These are phyloP conservation scores for Lepidocyrtinus sp. DNA, from an alignment of 2,888 invertebrate species.

Conservation along the genomic window DNA sequence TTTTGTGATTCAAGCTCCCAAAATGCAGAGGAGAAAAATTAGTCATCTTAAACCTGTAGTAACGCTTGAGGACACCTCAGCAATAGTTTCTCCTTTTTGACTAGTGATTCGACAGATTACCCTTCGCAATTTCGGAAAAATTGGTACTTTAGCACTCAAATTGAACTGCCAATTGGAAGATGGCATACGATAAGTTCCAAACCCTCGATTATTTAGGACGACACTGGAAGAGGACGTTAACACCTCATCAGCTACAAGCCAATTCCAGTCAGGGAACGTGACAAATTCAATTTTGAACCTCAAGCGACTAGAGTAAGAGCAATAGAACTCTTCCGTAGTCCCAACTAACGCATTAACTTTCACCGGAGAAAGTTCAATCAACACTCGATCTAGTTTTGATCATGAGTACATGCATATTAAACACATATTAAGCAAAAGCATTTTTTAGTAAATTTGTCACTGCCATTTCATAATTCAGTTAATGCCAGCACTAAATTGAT, in stretches of 20 bases:
- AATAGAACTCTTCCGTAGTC: constrained; percentile 73
- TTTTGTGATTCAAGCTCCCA: not conserved
- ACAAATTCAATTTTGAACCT: constrained; percentile 73
- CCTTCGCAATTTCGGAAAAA: constrained; percentile 71
- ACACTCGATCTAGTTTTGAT: constrained; percentile 72
- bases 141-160: constrained; percentile 62
- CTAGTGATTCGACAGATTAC: constrained; percentile 72
- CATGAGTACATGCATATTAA: constrained; percentile 40
- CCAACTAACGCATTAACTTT: constrained; percentile 73
- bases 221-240: constrained; percentile 33
- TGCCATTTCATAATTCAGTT: not conserved
- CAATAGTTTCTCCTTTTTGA: constrained; percentile 71
- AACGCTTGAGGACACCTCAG: constrained; percentile 72
- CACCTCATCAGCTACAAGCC: constrained; percentile 52
- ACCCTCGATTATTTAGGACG: not conserved
- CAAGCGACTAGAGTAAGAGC: constrained; percentile 74
- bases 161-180: constrained; percentile 52
- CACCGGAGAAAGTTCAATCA: constrained; percentile 75
- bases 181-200: constrained; percentile 40
- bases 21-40: not conserved
- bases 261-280: constrained; percentile 64
- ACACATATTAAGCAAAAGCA: constrained; percentile 12
- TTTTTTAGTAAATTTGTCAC: not conserved
- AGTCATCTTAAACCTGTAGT: constrained; percentile 57
- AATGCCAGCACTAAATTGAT: not conserved